Evolutionary conservation across 1,140 invertebrate species (phyloP).

Genomic region (Arion vulgaris): DNA sequence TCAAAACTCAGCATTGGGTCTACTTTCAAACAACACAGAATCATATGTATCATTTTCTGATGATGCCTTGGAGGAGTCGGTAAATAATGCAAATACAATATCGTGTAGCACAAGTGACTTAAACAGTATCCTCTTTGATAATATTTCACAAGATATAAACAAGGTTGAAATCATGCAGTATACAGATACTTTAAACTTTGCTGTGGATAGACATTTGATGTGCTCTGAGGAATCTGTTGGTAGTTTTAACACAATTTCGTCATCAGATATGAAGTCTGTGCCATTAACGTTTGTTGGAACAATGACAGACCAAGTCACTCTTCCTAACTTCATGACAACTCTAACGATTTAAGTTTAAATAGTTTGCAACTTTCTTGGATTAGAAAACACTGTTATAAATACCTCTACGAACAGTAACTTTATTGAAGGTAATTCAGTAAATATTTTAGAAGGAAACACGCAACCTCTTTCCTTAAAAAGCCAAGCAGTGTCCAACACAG

Average conservation of each 20-base stretch:
- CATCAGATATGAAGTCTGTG: conserved; percentile 16
- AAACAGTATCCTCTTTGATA: conserved; percentile 10
- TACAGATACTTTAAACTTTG: background rate
- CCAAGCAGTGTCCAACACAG: background rate
- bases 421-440: background rate
- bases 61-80: background rate
- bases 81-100: background rate
- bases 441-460: background rate
- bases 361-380: conserved; percentile 31
- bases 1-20: background rate
- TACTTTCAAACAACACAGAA: background rate
- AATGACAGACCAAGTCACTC: background rate
- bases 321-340: conserved; percentile 9
- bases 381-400: conserved; percentile 7
- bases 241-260: background rate
- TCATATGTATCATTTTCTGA: conserved; percentile 5
- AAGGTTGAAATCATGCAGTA: conserved; percentile 14
- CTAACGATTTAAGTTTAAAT: conserved; percentile 17
- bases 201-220: background rate
- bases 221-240: background rate
- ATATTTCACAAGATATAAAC: background rate
- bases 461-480: background rate
- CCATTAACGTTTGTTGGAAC: conserved; percentile 4
- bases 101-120: conserved; percentile 11
- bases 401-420: background rate